A percentile compares a stretch with the other conserved stretches of the same genome.
Conservation (phyloP, 2,888 invertebrate genomes). For the Apomyelois bistriatella region DNA sequence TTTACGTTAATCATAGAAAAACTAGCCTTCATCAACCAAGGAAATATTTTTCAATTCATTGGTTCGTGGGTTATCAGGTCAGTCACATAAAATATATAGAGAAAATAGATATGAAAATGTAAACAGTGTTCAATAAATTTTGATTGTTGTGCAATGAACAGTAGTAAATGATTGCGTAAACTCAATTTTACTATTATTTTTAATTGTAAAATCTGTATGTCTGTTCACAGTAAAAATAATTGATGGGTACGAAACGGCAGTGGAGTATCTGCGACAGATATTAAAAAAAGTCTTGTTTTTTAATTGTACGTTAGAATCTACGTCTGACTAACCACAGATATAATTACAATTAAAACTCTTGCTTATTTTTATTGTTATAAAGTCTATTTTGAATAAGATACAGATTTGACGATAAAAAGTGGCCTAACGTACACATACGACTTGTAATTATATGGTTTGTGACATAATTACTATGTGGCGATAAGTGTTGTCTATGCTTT, state of each 20-base stretch:
- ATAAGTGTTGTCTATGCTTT: slow-evolving; percentile 21
- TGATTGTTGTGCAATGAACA: not conserved
- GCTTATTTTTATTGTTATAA: slow-evolving; percentile 16
- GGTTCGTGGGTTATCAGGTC: no score
- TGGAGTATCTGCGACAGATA: slow-evolving; percentile 21
- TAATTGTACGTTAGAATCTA: slow-evolving; percentile 28
- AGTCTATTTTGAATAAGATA: slow-evolving; percentile 21
- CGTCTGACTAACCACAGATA: slow-evolving; percentile 12
- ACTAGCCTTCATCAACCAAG: no score
- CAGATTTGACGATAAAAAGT: slow-evolving; percentile 24
- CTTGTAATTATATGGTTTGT: slow-evolving; percentile 26
- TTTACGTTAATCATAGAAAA: no score
- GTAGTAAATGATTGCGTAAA: not conserved
- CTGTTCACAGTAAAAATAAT: slow-evolving; percentile 8
- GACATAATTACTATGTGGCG: slow-evolving; percentile 28
- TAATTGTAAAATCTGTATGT: not conserved
- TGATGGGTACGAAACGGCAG: slow-evolving; percentile 18
- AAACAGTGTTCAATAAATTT: not conserved
- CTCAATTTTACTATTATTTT: not conserved
- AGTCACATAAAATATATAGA: not conserved
- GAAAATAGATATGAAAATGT: no score
- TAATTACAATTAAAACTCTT: slow-evolving; percentile 9
- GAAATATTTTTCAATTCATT: no score
- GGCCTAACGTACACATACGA: slow-evolving; percentile 19
- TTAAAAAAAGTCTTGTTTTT: slow-evolving; percentile 23